Evolutionary conservation across 2,888 invertebrate genomes (phyloP), one percentile per base, ranked within the genome.

Genomic region (Trilocha varians): DNA sequence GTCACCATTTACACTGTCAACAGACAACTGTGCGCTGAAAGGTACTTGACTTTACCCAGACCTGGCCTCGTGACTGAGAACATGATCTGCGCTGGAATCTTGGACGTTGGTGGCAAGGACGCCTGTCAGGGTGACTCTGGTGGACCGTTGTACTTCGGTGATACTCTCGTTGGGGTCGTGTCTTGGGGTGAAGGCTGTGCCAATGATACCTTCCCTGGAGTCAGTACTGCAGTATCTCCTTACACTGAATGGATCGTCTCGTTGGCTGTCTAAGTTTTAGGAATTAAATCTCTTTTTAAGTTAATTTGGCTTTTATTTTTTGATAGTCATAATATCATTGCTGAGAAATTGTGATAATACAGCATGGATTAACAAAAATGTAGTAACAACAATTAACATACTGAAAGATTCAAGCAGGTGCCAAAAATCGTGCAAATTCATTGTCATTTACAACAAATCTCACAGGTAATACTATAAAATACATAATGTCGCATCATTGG

Each of bases 161-260:
- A 70, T 37, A 62, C 64, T 40, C 59, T 82, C 42, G 65, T 84
- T 42, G 86, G 86, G 13, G 49, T 87, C 44, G 65, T 78, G 35
- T 82, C 86, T 17, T 86, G 78, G 72, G 86, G 86, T 43, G 57
- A 65, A 37, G 72, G 70, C 3, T 87, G 87, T 49, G 78, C 72
- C 15, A 62, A 71, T 47, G 67, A 59, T 9, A 55, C 61, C 38
- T 77, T 67, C 54, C 87, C 87, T 0, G 80, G 79, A 18, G 75
- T 87, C 48, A 83, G 77, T 48, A 74, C 83, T n/a, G 61, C 71
- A 16, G 76, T 87, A 41, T 48, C 59, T 1, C 41, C 63, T 0
- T 70, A 62, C 49, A 57, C 64, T 0, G 8, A 55, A 9, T 78
- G 76, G 76, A 68, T 77, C 13, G 39, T 57, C 4, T 17, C n/a